Conservation (phyloP, 1,140 invertebrate genomes). For the Drusus annulatus region DNA sequence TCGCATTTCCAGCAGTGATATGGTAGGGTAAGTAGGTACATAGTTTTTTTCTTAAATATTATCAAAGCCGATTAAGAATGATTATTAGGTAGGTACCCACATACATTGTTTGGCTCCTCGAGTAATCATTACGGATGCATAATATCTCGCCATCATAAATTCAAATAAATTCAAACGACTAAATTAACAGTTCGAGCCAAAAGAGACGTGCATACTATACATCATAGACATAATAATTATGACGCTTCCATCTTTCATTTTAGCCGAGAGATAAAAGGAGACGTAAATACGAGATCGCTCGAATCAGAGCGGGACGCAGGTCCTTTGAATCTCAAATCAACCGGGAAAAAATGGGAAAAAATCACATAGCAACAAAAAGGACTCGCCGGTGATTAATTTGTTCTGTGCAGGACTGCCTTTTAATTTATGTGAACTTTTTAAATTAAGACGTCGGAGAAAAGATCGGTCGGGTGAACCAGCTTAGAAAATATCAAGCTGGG, state of each 20-base stretch:
- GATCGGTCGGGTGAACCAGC: slow-evolving; percentile 4
- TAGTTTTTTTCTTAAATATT: too few relatives aligned
- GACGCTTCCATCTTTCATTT: neutral
- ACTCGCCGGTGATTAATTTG: slow-evolving; percentile 57
- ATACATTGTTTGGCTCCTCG: too few relatives aligned
- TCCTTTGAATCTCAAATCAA: neutral
- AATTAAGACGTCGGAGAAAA: slow-evolving; percentile 54
- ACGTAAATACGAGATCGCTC: neutral
- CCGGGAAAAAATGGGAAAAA: slow-evolving; percentile 42
- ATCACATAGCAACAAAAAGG: slow-evolving; percentile 54
- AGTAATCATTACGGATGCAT: neutral
- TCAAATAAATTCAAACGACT: neutral
- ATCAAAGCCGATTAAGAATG: too few relatives aligned
- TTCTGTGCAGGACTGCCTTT: slow-evolving; percentile 55
- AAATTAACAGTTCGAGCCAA: neutral
- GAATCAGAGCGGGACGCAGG: neutral
- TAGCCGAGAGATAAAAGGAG: neutral
- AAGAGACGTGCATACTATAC: neutral
- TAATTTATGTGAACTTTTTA: slow-evolving; percentile 55
- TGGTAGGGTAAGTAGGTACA: too few relatives aligned
- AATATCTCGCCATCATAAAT: neutral
- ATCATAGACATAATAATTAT: too few relatives aligned
- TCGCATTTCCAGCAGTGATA: too few relatives aligned
- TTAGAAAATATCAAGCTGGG: slow-evolving; percentile 26
- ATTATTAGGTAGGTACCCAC: too few relatives aligned